phyloP scores from a whole-genome alignment of 1,140 invertebrate species.

The Drosophila triauraria region DNA sequence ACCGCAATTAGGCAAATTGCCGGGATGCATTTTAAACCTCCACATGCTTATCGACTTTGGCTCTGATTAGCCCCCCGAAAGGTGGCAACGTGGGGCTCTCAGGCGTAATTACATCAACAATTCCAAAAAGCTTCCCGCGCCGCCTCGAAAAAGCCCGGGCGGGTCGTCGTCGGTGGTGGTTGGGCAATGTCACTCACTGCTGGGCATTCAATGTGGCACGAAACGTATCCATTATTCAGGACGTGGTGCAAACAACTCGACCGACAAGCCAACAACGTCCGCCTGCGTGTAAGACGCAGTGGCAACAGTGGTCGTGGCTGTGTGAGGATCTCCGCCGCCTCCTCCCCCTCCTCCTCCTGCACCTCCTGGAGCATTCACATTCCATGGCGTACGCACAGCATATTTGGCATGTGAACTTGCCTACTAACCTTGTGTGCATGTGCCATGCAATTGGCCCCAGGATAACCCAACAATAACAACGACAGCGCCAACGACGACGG shows the following conservation, averaged over 20 bases:
- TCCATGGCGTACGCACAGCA: conserved; percentile 57
- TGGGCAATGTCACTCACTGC: conserved; percentile 70
- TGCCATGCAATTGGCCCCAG: conserved; percentile 62
- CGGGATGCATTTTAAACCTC: conserved; percentile 54
- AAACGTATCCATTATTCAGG: conserved; percentile 80
- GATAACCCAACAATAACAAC: conserved; percentile 37
- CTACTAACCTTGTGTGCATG: conserved; percentile 64
- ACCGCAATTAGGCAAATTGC: conserved; percentile 75
- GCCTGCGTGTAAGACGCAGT: conserved; percentile 68
- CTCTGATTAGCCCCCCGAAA: conserved; percentile 31
- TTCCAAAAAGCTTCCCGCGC: conserved; percentile 64
- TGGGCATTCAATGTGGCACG: conserved; percentile 76
- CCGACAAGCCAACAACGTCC: conserved; percentile 62
- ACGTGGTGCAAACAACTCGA: conserved; percentile 76
- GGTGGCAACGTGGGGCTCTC: conserved; percentile 53
- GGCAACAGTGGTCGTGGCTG: conserved; percentile 13
- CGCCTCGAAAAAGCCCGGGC: conserved; percentile 32
- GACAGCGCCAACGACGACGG: background rate
- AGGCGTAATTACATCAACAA: conserved; percentile 81
- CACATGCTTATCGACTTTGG: conserved; percentile 60
- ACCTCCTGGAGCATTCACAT: conserved; percentile 22
- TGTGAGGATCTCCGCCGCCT: background rate
- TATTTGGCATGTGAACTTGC: conserved; percentile 66
- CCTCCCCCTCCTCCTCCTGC: background rate
- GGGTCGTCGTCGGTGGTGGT: conserved; percentile 7